A percentile compares a stretch with the other conserved stretches of the same genome.
Evolutionary conservation across 2,797 vertebrate species (phyloP).

Genomic region (Cuniculus paca): DNA sequence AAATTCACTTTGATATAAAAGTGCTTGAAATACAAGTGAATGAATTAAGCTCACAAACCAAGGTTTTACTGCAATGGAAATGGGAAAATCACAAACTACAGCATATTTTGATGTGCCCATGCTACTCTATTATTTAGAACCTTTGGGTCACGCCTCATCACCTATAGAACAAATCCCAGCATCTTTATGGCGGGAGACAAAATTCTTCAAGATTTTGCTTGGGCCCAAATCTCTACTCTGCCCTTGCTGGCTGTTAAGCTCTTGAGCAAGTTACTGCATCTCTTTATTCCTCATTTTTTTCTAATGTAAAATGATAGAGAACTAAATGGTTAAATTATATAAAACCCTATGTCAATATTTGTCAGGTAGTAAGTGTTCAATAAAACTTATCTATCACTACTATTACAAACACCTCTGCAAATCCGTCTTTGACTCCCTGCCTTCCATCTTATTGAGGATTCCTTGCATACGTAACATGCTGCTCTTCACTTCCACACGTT

Average conservation of each 20-base stretch:
- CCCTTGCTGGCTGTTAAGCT: not conserved
- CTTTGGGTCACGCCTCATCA: not conserved
- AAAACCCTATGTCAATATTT: not conserved
- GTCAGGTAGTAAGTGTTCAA: not conserved
- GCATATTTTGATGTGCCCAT: not conserved
- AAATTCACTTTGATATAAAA: not conserved
- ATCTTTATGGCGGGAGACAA: not conserved
- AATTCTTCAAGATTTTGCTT: not conserved
- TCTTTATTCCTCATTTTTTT: not conserved
- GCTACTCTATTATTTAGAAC: constrained; percentile 33
- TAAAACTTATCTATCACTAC: not conserved
- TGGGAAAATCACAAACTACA: not conserved
- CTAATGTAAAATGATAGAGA: not conserved
- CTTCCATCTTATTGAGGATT: not conserved
- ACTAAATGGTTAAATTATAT: not conserved
- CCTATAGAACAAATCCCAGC: not conserved
- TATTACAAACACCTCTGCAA: not conserved
- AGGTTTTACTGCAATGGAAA: not conserved
- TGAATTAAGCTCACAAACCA: not conserved
- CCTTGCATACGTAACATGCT: not conserved
- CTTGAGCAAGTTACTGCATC: not conserved
- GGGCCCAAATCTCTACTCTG: not conserved
- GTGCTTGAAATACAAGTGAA: not conserved
- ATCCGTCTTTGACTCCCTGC: not conserved
- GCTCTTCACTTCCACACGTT: not conserved